A percentile compares a stretch with the other conserved stretches of the same genome.
Conservation (phyloP, 2,113 vertebrate species). For the Gadus chalcogrammus region DNA sequence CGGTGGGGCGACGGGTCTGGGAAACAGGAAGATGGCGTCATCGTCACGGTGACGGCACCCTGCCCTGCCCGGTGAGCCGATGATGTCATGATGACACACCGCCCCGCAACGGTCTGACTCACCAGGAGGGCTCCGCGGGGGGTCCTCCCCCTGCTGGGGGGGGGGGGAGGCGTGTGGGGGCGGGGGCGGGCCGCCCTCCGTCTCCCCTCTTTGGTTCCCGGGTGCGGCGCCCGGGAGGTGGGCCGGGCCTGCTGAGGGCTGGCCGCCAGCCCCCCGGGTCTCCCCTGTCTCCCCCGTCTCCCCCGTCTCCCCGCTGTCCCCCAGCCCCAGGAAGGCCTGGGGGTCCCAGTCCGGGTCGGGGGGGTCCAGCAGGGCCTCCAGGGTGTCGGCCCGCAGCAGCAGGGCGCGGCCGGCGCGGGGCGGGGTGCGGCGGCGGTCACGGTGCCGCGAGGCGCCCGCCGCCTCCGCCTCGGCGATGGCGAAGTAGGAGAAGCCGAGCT, state of each 20-base stretch:
- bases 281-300: slow-evolving; percentile 36
- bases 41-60: slow-evolving; percentile 15
- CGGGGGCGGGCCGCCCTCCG: background rate
- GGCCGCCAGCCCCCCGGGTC: background rate
- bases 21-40: slow-evolving; percentile 47
- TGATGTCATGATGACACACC: background rate
- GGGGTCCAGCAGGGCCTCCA: slow-evolving; percentile 68
- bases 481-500: slow-evolving; percentile 88
- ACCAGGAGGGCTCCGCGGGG: slow-evolving; percentile 45
- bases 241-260: slow-evolving; percentile 1
- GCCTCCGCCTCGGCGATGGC: slow-evolving; percentile 75
- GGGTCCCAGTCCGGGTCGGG: slow-evolving; percentile 69
- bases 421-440: slow-evolving; percentile 55
- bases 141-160: too few relatives aligned
- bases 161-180: too few relatives aligned
- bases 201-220: background rate
- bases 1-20: slow-evolving; percentile 34
- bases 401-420: slow-evolving; percentile 50
- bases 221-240: background rate
- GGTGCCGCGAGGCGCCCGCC: slow-evolving; percentile 54
- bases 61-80: too few relatives aligned
- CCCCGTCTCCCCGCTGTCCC: slow-evolving; percentile 37
- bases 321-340: slow-evolving; percentile 43
- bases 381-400: slow-evolving; percentile 67
- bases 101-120: slow-evolving; percentile 4